Conservation (phyloP, 2,888 invertebrate species). For the Sycophila texana region DNA sequence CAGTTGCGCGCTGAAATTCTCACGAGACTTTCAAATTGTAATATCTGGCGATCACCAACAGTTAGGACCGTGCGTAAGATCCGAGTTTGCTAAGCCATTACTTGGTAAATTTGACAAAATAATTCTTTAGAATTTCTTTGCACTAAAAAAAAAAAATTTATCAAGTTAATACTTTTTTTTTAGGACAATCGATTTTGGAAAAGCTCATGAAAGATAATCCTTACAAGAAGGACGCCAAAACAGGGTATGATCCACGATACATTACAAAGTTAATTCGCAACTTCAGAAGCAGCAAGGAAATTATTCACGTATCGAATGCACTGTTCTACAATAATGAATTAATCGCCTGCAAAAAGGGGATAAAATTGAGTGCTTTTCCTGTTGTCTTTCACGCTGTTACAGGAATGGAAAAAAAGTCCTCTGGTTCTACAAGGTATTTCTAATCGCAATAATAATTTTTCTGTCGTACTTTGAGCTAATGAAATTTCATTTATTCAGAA, state of each 20-base stretch:
- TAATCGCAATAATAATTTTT: too few relatives aligned
- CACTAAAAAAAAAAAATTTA: neutral
- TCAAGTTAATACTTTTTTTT: conserved; percentile 23
- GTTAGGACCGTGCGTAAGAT: conserved; percentile 81
- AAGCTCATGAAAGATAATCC: conserved; percentile 79
- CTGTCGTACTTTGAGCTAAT: too few relatives aligned
- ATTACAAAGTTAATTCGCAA: conserved; percentile 86
- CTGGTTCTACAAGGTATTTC: conserved; percentile 75
- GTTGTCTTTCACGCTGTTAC: conserved; percentile 79
- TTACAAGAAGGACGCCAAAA: conserved; percentile 74
- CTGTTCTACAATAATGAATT: conserved; percentile 85
- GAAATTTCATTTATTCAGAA: too few relatives aligned
- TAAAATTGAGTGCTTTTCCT: conserved; percentile 71
- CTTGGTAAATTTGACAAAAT: conserved; percentile 68
- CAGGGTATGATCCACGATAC: conserved; percentile 79
- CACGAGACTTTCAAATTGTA: conserved; percentile 76
- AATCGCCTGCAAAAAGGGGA: conserved; percentile 69
- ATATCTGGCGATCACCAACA: conserved; percentile 86
- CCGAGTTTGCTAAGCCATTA: conserved; percentile 71
- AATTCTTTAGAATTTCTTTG: neutral
- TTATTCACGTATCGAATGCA: conserved; percentile 82
- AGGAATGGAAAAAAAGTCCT: conserved; percentile 78
- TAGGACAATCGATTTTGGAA: conserved; percentile 83
- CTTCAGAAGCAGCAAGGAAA: conserved; percentile 84
- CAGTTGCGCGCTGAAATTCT: conserved; percentile 48